Evolutionary conservation across 2,113 vertebrate species (phyloP), one percentile per base, ranked within the genome.

Genomic region (Machaerirhynchus nigripectus): DNA sequence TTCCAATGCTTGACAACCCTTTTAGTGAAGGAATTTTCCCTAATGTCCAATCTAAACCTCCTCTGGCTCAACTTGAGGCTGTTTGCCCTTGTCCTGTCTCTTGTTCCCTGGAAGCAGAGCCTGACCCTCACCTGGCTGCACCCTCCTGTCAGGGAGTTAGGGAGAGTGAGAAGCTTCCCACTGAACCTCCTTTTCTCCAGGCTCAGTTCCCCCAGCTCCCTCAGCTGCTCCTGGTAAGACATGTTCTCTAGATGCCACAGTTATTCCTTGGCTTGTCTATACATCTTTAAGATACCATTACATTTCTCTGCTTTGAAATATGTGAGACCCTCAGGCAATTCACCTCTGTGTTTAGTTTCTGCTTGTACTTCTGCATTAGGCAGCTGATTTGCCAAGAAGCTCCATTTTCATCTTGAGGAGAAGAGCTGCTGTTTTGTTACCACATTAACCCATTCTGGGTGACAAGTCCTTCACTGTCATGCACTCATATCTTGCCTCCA

Each of bases 271-370:
- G 93, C 93, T 31, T 87, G 88, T 93, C 96, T 96, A 24, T 91
- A 73, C 78, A 87, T 88, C 96, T 96, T 93, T 86, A 86, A 95
- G 96, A 93, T 87, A 96, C 83, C 97, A 96, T 97, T 98, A 97
- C 89, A 76, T 73, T 97, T 95, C 82, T 93, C 22, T 64, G 64
- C 93, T 90, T 93, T 94, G 91, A 98, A 97, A 97, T 96, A 97
- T 95, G 97, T 56, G 90, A 95, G 80, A 65, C 65, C 97, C 96
- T 95, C 31, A 18, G 97, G 97, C 96, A 86, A 47, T 83, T 95
- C 92, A 84, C 89, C 87, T 96, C 84, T 92, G 44, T 50, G 85
- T 93, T 94, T 97, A 49, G 42, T 94, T 97, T 92, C 93, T 95
- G 88, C 97, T 93, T 81, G 90, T 67, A 87, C 65, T 94, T 85